phyloP scores from a whole-genome alignment of 2,797 vertebrate species.

The Monodelphis domestica region DNA sequence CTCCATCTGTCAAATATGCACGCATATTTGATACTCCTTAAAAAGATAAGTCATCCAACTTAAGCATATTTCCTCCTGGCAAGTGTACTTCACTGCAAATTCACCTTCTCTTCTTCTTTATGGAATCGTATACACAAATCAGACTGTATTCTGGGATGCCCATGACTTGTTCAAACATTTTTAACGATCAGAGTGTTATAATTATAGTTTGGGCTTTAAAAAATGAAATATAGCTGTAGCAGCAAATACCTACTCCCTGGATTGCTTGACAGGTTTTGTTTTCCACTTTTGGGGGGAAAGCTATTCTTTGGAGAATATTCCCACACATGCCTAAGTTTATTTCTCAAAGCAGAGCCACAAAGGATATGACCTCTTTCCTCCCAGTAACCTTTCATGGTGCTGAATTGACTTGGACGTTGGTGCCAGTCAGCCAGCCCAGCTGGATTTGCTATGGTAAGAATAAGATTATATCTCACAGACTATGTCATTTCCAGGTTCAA shows the following conservation, averaged over 20 bases:
- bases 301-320: constrained; percentile 89
- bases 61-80: constrained; percentile 40
- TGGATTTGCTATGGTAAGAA: constrained; percentile 90
- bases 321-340: constrained; percentile 89
- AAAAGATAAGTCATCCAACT: constrained; percentile 63
- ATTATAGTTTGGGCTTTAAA: constrained; percentile 77
- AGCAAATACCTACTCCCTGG: constrained; percentile 79
- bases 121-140: constrained; percentile 61
- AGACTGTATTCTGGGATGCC: constrained; percentile 72
- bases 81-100: constrained; percentile 68
- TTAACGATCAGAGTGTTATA: constrained; percentile 69
- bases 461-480: constrained; percentile 89
- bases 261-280: constrained; percentile 83
- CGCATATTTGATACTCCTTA: constrained; percentile 58
- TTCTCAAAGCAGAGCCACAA: constrained; percentile 87
- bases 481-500: constrained; percentile 90
- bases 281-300: constrained; percentile 83
- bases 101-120: constrained; percentile 53
- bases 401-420: constrained; percentile 86
- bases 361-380: constrained; percentile 88
- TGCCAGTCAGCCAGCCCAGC: constrained; percentile 88
- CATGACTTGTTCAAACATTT: constrained; percentile 77
- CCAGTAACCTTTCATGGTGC: constrained; percentile 87
- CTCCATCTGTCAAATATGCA: constrained; percentile 30
- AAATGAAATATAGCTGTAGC: constrained; percentile 71